Evolutionary conservation across 92 coral and sea anemone species (phyloP).

Genomic region (Palythoa grandiflora): DNA sequence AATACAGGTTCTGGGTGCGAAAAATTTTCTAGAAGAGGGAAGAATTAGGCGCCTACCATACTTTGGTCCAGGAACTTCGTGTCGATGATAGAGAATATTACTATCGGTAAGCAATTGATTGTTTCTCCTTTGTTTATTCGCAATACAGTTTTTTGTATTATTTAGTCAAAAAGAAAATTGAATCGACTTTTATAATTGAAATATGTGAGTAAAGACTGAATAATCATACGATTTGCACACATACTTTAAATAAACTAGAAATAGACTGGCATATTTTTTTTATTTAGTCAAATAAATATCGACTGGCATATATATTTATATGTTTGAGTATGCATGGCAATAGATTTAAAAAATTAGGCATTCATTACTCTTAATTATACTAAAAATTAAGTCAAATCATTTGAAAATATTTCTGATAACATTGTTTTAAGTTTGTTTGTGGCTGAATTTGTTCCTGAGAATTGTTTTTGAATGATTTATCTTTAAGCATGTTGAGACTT

Average conservation of each 20-base stretch:
- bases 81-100: conserved; percentile 38
- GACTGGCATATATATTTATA: not conserved
- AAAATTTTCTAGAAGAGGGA: conserved; percentile 46
- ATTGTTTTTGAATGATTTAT: not conserved
- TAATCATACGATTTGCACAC: conserved; percentile 18
- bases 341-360: not conserved
- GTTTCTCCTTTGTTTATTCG: conserved; percentile 26
- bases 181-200: not conserved
- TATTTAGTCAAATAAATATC: no score
- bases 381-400: not conserved
- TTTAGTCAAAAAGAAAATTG: conserved; percentile 2
- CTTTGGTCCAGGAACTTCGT: conserved; percentile 47
- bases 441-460: not conserved
- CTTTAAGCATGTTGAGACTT: not conserved
- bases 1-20: conserved; percentile 47
- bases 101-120: conserved; percentile 35
- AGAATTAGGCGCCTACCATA: conserved; percentile 40
- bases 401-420: not conserved
- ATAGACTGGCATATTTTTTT: conserved; percentile 16
- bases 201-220: conserved; percentile 7
- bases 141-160: not conserved
- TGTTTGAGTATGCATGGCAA: conserved; percentile 3
- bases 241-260: conserved; percentile 14
- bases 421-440: not conserved
- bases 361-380: not conserved